Conservation (phyloP, 2,113 vertebrate genomes). For the Agapornis roseicollis region DNA sequence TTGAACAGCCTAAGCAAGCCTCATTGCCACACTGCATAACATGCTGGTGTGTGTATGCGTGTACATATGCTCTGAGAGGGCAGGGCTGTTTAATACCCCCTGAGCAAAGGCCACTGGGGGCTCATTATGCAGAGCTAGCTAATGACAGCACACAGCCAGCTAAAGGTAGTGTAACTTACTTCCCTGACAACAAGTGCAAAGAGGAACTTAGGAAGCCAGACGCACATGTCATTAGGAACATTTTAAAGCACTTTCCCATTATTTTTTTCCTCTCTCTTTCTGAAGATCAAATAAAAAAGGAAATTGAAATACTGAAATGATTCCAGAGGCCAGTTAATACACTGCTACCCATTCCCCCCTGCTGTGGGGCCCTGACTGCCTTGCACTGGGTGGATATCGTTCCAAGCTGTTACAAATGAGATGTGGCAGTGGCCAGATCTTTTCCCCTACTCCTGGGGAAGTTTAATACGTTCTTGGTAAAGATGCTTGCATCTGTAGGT, state of each 20-base stretch:
- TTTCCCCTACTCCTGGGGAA: not conserved
- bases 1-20: not conserved
- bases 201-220: not conserved
- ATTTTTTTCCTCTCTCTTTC: not conserved
- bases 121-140: not conserved
- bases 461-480: not conserved
- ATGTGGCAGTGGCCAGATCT: not conserved
- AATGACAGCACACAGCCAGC: not conserved
- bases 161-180: not conserved
- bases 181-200: not conserved
- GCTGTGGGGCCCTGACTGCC: not conserved
- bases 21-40: fast-evolving
- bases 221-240: not conserved
- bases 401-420: not conserved
- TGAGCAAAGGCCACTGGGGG: not conserved
- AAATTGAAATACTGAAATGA: not conserved
- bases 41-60: fast-evolving
- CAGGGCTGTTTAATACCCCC: not conserved
- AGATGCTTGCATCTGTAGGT: not conserved
- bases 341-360: not conserved
- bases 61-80: not conserved
- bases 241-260: not conserved
- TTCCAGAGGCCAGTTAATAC: not conserved
- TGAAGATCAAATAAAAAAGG: not conserved
- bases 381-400: fast-evolving